These are phyloP conservation scores for Hyaena hyaena DNA, from an alignment of 2,113 vertebrate genomes.

Conservation along the genomic window DNA sequence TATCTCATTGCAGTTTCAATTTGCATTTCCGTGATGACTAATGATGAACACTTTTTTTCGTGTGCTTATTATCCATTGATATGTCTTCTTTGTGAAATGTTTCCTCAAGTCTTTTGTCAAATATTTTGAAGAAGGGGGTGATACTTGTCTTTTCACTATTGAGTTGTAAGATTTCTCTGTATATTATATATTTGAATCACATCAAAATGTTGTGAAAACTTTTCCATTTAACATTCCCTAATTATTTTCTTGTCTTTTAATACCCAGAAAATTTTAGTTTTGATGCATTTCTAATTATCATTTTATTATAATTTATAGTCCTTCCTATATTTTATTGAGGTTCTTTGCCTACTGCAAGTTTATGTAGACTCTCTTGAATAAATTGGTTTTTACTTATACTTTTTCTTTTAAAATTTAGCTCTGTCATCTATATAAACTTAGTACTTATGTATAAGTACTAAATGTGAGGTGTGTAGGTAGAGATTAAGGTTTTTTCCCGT, in stretches of 20 bases:
- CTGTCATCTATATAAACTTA: neutral
- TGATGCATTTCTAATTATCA: neutral
- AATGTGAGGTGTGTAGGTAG: neutral
- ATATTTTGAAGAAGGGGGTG: neutral
- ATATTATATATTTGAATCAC: no score
- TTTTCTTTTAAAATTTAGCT: neutral
- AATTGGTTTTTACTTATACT: neutral
- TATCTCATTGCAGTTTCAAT: neutral
- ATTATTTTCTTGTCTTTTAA: neutral
- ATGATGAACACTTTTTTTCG: neutral
- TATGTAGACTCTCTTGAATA: neutral
- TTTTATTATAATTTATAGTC: neutral
- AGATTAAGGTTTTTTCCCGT: neutral
- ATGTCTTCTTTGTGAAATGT: neutral
- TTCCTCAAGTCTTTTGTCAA: neutral
- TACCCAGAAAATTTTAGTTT: neutral
- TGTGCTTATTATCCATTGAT: neutral
- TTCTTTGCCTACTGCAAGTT: neutral
- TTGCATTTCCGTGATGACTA: neutral
- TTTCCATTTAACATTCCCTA: neutral
- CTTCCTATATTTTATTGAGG: neutral
- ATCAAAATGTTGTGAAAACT: neutral
- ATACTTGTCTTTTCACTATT: neutral
- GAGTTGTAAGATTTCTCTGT: neutral
- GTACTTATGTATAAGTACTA: neutral